These are phyloP conservation scores for Zaprionus bogoriensis DNA, from an alignment of 2,888 invertebrate species.

Conservation along the genomic window DNA sequence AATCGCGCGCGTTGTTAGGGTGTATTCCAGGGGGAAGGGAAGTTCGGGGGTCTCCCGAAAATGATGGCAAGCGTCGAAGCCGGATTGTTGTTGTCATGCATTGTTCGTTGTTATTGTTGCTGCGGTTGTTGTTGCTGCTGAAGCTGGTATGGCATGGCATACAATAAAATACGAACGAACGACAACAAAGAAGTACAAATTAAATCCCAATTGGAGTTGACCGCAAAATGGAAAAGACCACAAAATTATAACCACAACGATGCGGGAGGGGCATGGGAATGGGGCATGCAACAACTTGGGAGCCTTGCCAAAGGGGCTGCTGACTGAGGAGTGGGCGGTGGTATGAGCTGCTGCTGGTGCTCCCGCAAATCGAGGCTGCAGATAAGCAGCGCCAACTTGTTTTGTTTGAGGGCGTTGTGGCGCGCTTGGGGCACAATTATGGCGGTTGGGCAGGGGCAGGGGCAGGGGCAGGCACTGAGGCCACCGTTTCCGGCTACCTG, in stretches of 20 bases:
- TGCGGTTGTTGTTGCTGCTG: conserved; percentile 48
- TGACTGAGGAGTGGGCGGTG: not conserved
- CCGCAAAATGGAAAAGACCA: conserved; percentile 77
- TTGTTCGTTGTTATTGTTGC: conserved; percentile 45
- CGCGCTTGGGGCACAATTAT: conserved; percentile 56
- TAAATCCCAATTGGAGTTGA: conserved; percentile 79
- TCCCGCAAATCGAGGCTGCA: conserved; percentile 55
- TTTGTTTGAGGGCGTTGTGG: conserved; percentile 75
- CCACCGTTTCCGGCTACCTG: conserved; percentile 7
- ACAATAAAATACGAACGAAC: conserved; percentile 76
- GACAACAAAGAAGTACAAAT: conserved; percentile 79
- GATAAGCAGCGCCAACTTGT: conserved; percentile 73
- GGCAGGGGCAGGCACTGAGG: not conserved
- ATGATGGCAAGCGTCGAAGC: conserved; percentile 68
- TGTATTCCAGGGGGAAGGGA: not conserved
- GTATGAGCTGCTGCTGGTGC: too few species aligned
- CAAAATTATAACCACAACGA: conserved; percentile 79
- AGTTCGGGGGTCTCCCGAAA: conserved; percentile 20
- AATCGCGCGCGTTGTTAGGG: conserved; percentile 60
- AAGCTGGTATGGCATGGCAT: conserved; percentile 50
- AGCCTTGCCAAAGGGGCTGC: conserved; percentile 48
- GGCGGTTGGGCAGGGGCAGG: not conserved
- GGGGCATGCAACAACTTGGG: conserved; percentile 50
- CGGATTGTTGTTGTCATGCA: conserved; percentile 56
- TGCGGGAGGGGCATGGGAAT: conserved; percentile 27